Percentiles rank a stretch among this genome's conserved stretches.
These are phyloP conservation scores for Lasius platythorax DNA, from an alignment of 2,888 invertebrate genomes.

Conservation along the genomic window DNA sequence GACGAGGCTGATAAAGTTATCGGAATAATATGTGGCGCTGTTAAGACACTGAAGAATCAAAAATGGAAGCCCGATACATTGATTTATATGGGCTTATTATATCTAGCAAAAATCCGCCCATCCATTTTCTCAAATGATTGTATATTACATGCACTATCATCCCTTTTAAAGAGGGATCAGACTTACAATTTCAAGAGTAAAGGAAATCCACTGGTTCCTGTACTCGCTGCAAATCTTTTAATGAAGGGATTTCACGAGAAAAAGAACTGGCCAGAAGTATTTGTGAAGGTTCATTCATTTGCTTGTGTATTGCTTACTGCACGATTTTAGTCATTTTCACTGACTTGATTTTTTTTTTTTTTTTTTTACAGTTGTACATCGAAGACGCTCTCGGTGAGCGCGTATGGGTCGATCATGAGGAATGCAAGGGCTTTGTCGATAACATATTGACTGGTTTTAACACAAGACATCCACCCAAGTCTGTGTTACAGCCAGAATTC, in stretches of 20 bases:
- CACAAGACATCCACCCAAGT: conserved; percentile 92
- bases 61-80: conserved; percentile 93
- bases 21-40: conserved; percentile 94
- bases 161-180: conserved; percentile 92
- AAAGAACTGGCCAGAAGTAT: conserved; percentile 96
- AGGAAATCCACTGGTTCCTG: conserved; percentile 92
- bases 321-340: conserved; percentile 20
- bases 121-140: conserved; percentile 92
- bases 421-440: conserved; percentile 96
- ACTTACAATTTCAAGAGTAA: conserved; percentile 91
- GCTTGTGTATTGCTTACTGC: not conserved
- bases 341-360: conserved; percentile 23
- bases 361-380: conserved; percentile 91
- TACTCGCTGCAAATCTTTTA: conserved; percentile 94
- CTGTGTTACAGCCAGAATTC: conserved; percentile 89
- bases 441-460: conserved; percentile 95
- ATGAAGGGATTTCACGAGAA: conserved; percentile 93
- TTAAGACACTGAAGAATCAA: conserved; percentile 92
- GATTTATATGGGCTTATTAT: conserved; percentile 92
- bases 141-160: conserved; percentile 92
- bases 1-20: conserved; percentile 93
- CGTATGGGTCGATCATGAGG: conserved; percentile 96
- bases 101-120: conserved; percentile 93
- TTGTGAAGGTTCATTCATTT: conserved; percentile 90
- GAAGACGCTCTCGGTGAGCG: conserved; percentile 98